Percentiles rank a stretch among this genome's conserved stretches.
phyloP scores from a whole-genome alignment of 2,888 invertebrate genomes.

The Dynastes hyllus region DNA sequence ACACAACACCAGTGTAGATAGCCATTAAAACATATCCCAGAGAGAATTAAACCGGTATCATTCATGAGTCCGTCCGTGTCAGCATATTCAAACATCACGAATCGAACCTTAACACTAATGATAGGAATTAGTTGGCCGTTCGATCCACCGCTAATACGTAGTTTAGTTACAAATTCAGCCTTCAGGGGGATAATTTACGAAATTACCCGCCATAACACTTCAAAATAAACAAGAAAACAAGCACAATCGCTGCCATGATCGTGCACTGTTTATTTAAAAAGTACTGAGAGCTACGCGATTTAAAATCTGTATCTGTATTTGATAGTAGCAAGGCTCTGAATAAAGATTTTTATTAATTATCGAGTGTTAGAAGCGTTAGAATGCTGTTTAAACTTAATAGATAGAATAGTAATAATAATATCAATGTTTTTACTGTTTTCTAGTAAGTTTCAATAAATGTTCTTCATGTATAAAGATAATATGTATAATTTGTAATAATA shows the following conservation, averaged over 20 bases:
- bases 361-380: neutral
- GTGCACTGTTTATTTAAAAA: conserved; percentile 71
- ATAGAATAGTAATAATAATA: neutral
- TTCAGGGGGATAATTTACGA: conserved; percentile 76
- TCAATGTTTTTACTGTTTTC: too few species aligned
- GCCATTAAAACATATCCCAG: conserved; percentile 29
- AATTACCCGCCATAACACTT: conserved; percentile 72
- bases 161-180: conserved; percentile 79
- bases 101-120: conserved; percentile 72
- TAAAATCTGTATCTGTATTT: neutral
- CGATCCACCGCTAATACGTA: conserved; percentile 79
- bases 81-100: conserved; percentile 74
- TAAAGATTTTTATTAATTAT: conserved; percentile 3
- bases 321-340: neutral
- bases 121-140: conserved; percentile 75
- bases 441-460: too few species aligned
- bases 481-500: too few species aligned
- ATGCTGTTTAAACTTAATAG: neutral
- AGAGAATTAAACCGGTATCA: conserved; percentile 40
- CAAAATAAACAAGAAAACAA: conserved; percentile 72
- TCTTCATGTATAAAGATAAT: too few species aligned
- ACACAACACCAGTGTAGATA: conserved; percentile 1
- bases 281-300: conserved; percentile 32
- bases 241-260: conserved; percentile 68
- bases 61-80: conserved; percentile 64